Percentiles rank a stretch among this genome's conserved stretches.
These are phyloP conservation scores for Pilophorus perplexus DNA, from an alignment of 2,888 invertebrate species.

Conservation along the genomic window DNA sequence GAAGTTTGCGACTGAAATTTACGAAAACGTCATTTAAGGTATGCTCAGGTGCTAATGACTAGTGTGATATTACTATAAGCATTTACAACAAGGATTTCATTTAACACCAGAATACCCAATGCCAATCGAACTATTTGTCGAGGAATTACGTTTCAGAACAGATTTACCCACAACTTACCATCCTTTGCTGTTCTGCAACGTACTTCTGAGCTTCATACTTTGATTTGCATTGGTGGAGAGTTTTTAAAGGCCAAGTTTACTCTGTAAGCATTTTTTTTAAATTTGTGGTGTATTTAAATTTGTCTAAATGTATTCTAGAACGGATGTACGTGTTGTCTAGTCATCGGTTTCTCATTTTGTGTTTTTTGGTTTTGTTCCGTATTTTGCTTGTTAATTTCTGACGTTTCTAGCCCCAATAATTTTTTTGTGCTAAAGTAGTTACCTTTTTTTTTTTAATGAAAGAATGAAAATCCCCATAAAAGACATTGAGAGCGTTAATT, in stretches of 20 bases:
- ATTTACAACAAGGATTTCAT: slow-evolving; percentile 16
- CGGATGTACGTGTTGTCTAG: slow-evolving; percentile 16
- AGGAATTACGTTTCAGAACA: neutral
- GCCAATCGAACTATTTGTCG: neutral
- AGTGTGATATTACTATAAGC: slow-evolving; percentile 39
- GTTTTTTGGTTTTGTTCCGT: slow-evolving; percentile 11
- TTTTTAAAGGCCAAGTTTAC: slow-evolving; percentile 9
- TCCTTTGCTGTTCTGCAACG: slow-evolving; percentile 27
- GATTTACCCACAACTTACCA: slow-evolving; percentile 42
- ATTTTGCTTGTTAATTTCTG: neutral
- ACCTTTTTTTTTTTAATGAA: slow-evolving; percentile 1
- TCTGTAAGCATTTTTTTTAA: slow-evolving; percentile 7
- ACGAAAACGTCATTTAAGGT: neutral
- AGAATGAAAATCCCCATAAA: too few species aligned
- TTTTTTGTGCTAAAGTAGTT: neutral
- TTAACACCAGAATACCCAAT: slow-evolving; percentile 7
- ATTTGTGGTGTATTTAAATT: slow-evolving; percentile 8
- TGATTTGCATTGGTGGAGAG: slow-evolving; percentile 18
- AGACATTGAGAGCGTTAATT: slow-evolving; percentile 25
- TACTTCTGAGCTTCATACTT: slow-evolving; percentile 4
- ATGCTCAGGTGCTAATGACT: slow-evolving; percentile 32
- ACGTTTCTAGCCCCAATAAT: neutral
- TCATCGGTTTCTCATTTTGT: neutral
- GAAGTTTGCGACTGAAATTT: slow-evolving; percentile 6
- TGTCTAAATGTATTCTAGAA: slow-evolving; percentile 4